These are phyloP conservation scores for Volucella zonaria DNA, from an alignment of 2,888 invertebrate genomes.

Conservation along the genomic window DNA sequence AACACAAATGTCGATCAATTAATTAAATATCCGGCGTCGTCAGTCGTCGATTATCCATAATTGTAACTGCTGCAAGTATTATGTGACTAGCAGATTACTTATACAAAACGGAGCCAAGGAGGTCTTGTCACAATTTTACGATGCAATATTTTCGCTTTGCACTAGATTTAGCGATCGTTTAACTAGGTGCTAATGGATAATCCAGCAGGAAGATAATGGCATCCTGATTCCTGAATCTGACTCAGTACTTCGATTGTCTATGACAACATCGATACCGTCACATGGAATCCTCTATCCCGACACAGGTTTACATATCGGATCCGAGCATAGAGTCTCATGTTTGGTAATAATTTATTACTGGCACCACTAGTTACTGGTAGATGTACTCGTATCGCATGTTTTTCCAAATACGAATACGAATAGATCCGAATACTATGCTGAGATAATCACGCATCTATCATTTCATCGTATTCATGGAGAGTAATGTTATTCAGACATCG, in stretches of 20 bases:
- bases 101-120: slow-evolving; percentile 13
- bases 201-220: slow-evolving; percentile 48
- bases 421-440: not conserved
- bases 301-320: slow-evolving; percentile 3
- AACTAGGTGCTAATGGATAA: slow-evolving; percentile 66
- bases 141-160: slow-evolving; percentile 33
- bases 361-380: not conserved
- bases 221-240: slow-evolving; percentile 29
- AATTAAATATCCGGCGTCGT: slow-evolving; percentile 67
- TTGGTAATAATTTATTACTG: slow-evolving; percentile 29
- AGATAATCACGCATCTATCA: slow-evolving; percentile 47
- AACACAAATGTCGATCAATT: slow-evolving; percentile 67
- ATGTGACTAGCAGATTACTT: not conserved
- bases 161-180: slow-evolving; percentile 36
- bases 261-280: slow-evolving; percentile 20
- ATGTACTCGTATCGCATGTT: no score
- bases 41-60: slow-evolving; percentile 63
- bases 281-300: slow-evolving; percentile 12
- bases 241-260: slow-evolving; percentile 14
- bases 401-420: no score
- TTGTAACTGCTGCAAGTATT: slow-evolving; percentile 31
- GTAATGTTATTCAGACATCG: slow-evolving; percentile 39
- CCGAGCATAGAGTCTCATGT: slow-evolving; percentile 14
- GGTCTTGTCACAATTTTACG: not conserved
- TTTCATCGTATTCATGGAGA: not conserved